A percentile compares a stretch with the other conserved stretches of the same genome.
These are phyloP conservation scores for Cyclophora punctaria DNA, from an alignment of 2,888 invertebrate species.

Conservation along the genomic window DNA sequence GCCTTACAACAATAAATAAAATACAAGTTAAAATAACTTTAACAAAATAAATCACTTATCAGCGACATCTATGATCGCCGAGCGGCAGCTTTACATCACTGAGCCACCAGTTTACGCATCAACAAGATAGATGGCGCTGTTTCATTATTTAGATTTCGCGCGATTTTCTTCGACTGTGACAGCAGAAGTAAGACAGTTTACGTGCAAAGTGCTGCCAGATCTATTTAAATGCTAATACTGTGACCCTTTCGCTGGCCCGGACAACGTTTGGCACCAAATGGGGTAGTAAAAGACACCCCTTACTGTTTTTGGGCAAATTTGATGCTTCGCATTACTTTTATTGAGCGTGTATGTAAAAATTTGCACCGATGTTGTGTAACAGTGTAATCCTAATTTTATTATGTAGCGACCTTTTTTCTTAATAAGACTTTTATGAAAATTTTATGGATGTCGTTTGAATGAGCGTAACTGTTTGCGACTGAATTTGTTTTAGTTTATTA, in stretches of 20 bases:
- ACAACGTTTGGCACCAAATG: constrained; percentile 18
- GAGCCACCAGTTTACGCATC: constrained; percentile 4
- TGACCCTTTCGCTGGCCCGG: constrained; percentile 29
- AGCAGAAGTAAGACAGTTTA: constrained; percentile 5
- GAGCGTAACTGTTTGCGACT: neutral
- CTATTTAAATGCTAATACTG: constrained; percentile 44
- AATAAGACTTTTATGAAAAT: constrained; percentile 7
- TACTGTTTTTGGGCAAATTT: constrained; percentile 18
- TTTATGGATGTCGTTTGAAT: neutral
- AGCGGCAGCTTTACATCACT: constrained; percentile 6
- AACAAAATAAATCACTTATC: constrained; percentile 1
- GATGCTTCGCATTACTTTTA: constrained; percentile 21
- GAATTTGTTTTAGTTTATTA: constrained; percentile 1
- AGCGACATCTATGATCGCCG: constrained; percentile 15
- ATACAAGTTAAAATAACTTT: no score
- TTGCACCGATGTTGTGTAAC: constrained; percentile 7
- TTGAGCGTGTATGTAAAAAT: constrained; percentile 22
- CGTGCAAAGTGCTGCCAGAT: constrained; percentile 18
- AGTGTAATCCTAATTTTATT: constrained; percentile 19
- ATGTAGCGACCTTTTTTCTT: constrained; percentile 10
- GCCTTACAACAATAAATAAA: no score
- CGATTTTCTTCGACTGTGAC: constrained; percentile 7
- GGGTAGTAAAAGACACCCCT: constrained; percentile 23
- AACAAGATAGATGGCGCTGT: constrained; percentile 13
- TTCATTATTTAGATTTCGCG: constrained; percentile 9